Evolutionary conservation across 2,113 vertebrate genomes (phyloP).

Genomic region (Cardinalis cardinalis): DNA sequence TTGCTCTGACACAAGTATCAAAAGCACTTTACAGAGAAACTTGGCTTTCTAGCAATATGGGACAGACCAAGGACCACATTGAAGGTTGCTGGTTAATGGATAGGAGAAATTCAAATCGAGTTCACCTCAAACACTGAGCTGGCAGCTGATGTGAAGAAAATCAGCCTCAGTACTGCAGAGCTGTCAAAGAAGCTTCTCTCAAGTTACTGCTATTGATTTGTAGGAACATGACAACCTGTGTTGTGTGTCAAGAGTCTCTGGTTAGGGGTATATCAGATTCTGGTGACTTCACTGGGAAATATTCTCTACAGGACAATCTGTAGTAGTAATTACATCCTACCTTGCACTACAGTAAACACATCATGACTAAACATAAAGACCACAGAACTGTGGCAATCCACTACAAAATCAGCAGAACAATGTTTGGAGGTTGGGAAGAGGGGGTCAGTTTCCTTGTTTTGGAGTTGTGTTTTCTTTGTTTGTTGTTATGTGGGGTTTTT

Average conservation of each 20-base stretch:
- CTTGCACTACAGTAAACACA: neutral
- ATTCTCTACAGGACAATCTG: neutral
- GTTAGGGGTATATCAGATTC: neutral
- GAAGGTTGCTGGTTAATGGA: neutral
- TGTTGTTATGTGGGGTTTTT: neutral
- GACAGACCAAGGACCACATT: neutral
- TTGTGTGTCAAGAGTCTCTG: neutral
- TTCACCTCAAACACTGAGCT: neutral
- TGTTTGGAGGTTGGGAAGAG: too few species aligned
- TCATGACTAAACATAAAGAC: neutral
- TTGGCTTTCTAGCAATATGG: neutral
- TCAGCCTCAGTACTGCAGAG: neutral
- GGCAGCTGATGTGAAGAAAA: neutral
- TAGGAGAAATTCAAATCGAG: neutral
- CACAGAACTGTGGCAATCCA: neutral
- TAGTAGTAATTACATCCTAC: neutral
- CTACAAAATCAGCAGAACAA: neutral
- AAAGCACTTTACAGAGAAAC: neutral
- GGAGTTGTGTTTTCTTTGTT: neutral
- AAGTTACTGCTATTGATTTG: neutral
- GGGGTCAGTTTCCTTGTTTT: rapidly evolving
- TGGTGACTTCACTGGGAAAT: neutral
- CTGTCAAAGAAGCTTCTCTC: neutral
- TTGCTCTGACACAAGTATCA: neutral
- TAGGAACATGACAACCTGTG: neutral